phyloP scores from a whole-genome alignment of 2,797 vertebrate genomes.

The Acipenser ruthenus region DNA sequence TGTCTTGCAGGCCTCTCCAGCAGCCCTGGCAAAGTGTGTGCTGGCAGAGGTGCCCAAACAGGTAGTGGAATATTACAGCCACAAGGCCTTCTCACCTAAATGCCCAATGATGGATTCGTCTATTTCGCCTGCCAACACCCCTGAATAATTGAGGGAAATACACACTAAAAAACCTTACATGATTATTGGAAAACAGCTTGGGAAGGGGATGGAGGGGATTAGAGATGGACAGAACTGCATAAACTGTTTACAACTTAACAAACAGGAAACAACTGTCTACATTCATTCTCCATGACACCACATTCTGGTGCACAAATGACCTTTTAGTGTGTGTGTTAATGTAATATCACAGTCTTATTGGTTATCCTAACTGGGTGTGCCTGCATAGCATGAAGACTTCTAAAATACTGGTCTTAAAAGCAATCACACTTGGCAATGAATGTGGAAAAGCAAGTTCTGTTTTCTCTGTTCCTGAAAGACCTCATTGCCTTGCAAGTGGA shows the following conservation, averaged over 20 bases:
- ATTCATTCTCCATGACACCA: no score
- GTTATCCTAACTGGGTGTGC: no score
- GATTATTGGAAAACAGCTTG: no score
- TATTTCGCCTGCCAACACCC: constrained; percentile 63
- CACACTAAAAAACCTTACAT: neutral
- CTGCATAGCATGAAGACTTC: no score
- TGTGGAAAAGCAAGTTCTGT: no score
- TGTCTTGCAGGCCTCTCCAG: constrained; percentile 71
- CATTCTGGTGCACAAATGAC: no score
- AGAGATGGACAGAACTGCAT: neutral
- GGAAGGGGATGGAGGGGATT: neutral
- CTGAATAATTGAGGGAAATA: constrained; percentile 56
- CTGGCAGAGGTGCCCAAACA: constrained; percentile 90
- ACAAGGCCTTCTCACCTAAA: constrained; percentile 78
- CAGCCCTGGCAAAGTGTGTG: constrained; percentile 88
- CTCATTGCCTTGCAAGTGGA: no score
- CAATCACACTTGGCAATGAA: no score
- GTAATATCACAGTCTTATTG: no score
- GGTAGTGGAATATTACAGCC: constrained; percentile 90
- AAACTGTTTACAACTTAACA: neutral
- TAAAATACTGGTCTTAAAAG: no score
- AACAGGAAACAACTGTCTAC: neutral
- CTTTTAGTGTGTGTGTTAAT: no score
- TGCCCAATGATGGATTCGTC: constrained; percentile 53
- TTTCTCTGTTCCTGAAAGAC: no score